Evolutionary conservation across 1,140 invertebrate species (phyloP).

Genomic region (Hypsibius dujardini): DNA sequence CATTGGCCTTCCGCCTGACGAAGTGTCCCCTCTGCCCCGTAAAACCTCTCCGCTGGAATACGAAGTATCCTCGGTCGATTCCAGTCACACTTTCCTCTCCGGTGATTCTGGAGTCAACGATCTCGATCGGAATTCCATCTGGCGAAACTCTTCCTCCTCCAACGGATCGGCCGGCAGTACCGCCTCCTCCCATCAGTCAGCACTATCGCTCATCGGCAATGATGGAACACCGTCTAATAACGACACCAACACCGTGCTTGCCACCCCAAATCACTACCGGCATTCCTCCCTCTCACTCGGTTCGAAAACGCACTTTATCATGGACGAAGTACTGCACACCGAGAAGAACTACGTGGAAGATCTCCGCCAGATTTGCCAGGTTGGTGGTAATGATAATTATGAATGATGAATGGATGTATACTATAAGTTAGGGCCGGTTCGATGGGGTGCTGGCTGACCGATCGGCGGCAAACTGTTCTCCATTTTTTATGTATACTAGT

Average conservation of each 20-base stretch:
- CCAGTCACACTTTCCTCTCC: neutral
- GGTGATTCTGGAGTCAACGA: neutral
- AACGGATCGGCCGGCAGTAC: neutral
- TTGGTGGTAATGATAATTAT: neutral
- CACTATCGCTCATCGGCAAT: neutral
- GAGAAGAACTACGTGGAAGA: conserved; percentile 4
- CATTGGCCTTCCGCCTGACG: neutral
- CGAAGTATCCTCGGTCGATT: neutral
- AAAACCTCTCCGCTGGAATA: neutral
- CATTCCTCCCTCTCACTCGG: neutral
- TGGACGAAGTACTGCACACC: conserved; percentile 4
- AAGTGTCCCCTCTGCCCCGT: neutral
- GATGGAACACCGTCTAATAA: too few species aligned
- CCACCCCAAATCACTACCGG: neutral
- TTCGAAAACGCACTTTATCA: conserved; percentile 9
- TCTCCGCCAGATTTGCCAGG: neutral
- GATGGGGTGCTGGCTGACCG: too few species aligned
- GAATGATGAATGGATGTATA: too few species aligned
- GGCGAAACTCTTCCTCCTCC: conserved; percentile 11
- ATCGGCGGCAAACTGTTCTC: too few species aligned
- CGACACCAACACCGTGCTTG: too few species aligned
- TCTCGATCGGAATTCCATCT: neutral
- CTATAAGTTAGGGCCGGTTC: too few species aligned
- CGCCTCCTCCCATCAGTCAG: neutral
- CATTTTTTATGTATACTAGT: too few species aligned